phyloP scores from a whole-genome alignment of 2,113 vertebrate genomes.

The Pseudois nayaur region DNA sequence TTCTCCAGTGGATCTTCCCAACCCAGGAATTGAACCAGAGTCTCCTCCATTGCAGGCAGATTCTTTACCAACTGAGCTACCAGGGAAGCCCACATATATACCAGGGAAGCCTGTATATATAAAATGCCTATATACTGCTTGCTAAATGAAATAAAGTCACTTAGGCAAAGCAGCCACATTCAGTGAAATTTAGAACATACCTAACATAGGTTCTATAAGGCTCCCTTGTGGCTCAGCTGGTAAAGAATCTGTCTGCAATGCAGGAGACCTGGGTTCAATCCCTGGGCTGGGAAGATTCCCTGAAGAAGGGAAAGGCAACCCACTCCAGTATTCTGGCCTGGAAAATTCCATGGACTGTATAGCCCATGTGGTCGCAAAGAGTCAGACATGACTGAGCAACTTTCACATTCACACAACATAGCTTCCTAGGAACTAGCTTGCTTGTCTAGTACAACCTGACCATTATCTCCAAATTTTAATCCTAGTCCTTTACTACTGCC shows the following conservation, averaged over 20 bases:
- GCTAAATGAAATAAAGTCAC: not conserved
- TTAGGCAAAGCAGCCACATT: not conserved
- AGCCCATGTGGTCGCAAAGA: not conserved
- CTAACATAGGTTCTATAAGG: not conserved
- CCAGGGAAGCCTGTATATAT: not conserved
- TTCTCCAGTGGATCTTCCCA: not conserved
- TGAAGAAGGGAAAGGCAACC: not conserved
- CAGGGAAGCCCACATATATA: not conserved
- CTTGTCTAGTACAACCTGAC: not conserved
- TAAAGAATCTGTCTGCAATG: not conserved
- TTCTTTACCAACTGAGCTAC: not conserved
- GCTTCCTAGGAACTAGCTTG: not conserved
- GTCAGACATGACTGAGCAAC: not conserved
- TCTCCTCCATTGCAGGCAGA: not conserved
- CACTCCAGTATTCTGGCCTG: not conserved
- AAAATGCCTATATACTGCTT: not conserved
- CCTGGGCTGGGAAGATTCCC: not conserved
- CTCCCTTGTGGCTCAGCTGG: not conserved
- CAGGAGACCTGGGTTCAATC: not conserved
- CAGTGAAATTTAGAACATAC: not conserved
- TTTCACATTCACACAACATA: not conserved
- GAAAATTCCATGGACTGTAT: not conserved
- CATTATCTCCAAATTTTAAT: not conserved
- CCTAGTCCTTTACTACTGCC: not conserved
- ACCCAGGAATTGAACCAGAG: not conserved